Evolutionary conservation across 1,140 invertebrate genomes (phyloP).

Genomic region (Brachionus koreanus): DNA sequence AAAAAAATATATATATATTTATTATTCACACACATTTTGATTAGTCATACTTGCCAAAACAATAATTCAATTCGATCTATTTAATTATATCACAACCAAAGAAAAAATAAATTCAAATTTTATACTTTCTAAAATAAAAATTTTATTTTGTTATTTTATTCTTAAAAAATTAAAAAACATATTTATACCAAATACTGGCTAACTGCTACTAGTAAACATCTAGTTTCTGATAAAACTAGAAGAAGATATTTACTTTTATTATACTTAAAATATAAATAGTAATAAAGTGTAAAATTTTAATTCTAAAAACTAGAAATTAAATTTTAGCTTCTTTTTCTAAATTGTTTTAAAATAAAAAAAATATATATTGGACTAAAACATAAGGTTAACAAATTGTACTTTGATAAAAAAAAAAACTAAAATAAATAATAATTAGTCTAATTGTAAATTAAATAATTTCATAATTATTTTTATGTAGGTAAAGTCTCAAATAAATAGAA

Average conservation of each 20-base stretch:
- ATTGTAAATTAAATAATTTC: not conserved
- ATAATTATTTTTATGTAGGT: not conserved
- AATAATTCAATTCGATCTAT: not conserved
- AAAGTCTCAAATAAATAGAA: not conserved
- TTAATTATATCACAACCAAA: not conserved
- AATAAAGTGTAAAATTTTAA: not conserved
- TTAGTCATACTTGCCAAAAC: not conserved
- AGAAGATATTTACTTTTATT: too few species aligned
- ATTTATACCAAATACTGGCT: too few species aligned
- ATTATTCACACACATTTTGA: not conserved
- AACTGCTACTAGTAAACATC: too few species aligned
- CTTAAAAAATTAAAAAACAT: too few species aligned
- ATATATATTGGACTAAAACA: not conserved
- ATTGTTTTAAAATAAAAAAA: not conserved
- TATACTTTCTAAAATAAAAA: too few species aligned
- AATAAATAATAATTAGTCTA: not conserved
- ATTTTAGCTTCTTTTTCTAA: not conserved
- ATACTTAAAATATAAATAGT: too few species aligned
- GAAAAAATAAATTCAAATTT: too few species aligned
- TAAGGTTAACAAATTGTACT: not conserved
- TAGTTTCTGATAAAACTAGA: too few species aligned
- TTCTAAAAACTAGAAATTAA: not conserved
- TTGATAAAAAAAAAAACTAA: not conserved
- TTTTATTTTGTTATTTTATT: too few species aligned
- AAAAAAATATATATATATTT: too few species aligned